Evolutionary conservation across 2,113 vertebrate species (phyloP).

Genomic region (Rhegmatorhina hoffmannsi): DNA sequence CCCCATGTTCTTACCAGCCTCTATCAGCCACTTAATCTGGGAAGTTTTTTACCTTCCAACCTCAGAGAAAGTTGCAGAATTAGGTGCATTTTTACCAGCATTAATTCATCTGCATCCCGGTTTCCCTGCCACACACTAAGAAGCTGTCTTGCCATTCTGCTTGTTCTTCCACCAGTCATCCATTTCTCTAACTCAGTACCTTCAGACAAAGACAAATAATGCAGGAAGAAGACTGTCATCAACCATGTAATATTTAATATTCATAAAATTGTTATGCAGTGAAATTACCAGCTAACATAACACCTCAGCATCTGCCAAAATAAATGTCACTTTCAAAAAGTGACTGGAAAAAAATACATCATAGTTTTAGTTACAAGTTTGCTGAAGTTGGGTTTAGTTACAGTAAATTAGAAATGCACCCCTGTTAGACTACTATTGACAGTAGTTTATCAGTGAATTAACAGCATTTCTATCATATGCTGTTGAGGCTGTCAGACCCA

Average conservation of each 20-base stretch:
- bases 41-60: fast-evolving
- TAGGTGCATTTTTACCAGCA: not conserved
- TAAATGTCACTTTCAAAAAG: not conserved
- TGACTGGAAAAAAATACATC: not conserved
- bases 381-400: not conserved
- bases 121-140: not conserved
- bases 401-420: not conserved
- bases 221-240: not conserved
- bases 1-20: not conserved
- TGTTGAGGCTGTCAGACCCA: not conserved
- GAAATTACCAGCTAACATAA: not conserved
- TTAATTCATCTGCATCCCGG: not conserved
- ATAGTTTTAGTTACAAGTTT: not conserved
- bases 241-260: not conserved
- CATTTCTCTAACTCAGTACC: not conserved
- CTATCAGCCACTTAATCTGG: not conserved
- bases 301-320: not conserved
- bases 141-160: not conserved
- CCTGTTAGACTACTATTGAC: not conserved
- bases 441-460: not conserved
- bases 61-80: not conserved
- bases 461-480: not conserved
- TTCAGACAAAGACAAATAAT: not conserved
- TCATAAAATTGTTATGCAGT: not conserved
- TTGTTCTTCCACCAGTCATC: not conserved